Conservation (phyloP, 2,113 vertebrate genomes). For the Cyphomyrus plagiostoma region DNA sequence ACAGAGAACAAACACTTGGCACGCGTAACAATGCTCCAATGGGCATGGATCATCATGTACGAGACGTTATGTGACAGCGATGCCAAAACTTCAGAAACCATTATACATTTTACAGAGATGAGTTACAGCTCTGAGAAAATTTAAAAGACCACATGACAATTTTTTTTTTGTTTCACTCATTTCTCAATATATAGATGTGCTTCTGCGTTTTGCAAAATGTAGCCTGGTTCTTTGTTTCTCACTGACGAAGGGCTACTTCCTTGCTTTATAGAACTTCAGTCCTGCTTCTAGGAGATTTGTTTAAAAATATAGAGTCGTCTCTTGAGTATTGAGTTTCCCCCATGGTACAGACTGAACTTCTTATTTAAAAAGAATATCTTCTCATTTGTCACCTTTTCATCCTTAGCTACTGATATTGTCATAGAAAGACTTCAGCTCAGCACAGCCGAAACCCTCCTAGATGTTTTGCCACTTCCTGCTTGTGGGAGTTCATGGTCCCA, state of each 20-base stretch:
- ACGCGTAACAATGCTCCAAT: not conserved
- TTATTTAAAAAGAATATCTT: not conserved
- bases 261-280: too few relatives aligned
- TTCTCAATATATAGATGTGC: too few relatives aligned
- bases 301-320: too few relatives aligned
- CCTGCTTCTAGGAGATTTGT: too few relatives aligned
- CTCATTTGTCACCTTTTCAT: not conserved
- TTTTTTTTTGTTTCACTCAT: too few relatives aligned
- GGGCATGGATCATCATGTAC: not conserved
- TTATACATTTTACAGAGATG: not conserved
- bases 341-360: not conserved
- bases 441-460: not conserved
- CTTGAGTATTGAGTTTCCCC: not conserved
- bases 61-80: not conserved
- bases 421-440: not conserved
- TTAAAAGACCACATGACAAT: too few relatives aligned
- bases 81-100: not conserved
- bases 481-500: constrained; percentile 22
- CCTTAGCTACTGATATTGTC: not conserved
- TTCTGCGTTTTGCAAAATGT: too few relatives aligned
- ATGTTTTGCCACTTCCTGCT: not conserved
- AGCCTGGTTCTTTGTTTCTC: too few relatives aligned
- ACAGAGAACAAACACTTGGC: not conserved
- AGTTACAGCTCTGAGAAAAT: not conserved
- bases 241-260: too few relatives aligned